Evolutionary conservation across 2,113 vertebrate genomes (phyloP), one percentile per base, ranked within the genome.

Genomic region (Paramormyrops kingsleyae): DNA sequence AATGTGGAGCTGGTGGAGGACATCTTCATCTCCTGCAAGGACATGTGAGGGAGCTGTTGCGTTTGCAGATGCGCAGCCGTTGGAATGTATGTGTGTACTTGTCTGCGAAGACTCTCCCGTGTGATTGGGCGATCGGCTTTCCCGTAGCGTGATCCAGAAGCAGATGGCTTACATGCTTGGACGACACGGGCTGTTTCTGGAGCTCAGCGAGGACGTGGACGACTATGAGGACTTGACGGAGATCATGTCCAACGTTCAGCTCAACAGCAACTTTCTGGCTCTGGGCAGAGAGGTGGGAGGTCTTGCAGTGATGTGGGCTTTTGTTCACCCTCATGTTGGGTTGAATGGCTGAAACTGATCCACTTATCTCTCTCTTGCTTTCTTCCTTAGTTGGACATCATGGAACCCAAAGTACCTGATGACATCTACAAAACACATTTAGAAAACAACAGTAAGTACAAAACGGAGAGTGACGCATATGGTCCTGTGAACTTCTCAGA

Each of bases 341-440:
- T 39, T 3, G 15, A 7, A 80, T 13, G 13, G 35, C 35, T 80
- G 17, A 19, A 80, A 17, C 13, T 42, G 35, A 42, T 42, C 31
- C 15, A 12, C 24, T 87, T 53, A 27, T 53, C 31, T 47, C 35
- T 5, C 84, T 17, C 44, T 56, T 53, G 15, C 0, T 13, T 89
- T 15, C 44, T 89, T 27, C 89, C 84, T 24, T 92, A 99, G 99
- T 94, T 99, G 95, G 99, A 99, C 90, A 99, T 99, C 92, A 99
- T 99, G 98, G 99, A 99, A 91, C 99, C 99, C 91, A 99, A 99
- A 95, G 98, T 99, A 47, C 99, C 99, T 0, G 99, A 99, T 0
- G 99, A 99, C 92, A 99, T 99, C 94, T 99, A 99, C 93, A 99
- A 99, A 97, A 99, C 99, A 0, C 99, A 99, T 91, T 95, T 99